Percentiles rank a stretch among this genome's conserved stretches.
Conservation (phyloP, 2,797 vertebrate genomes). For the Pygocentrus nattereri region DNA sequence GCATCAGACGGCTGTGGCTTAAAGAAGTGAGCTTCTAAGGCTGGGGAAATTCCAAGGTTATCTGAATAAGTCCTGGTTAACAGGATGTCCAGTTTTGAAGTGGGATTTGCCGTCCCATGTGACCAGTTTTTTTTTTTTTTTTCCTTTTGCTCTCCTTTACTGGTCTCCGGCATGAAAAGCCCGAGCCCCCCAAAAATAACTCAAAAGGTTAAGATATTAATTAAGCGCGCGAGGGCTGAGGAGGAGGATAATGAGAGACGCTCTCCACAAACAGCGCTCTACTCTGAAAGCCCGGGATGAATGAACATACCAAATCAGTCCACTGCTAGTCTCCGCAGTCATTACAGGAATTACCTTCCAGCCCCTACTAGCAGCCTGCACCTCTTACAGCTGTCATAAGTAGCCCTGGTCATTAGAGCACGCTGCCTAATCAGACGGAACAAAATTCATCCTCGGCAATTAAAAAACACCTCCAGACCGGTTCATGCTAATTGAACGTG, state of each 20-base stretch:
- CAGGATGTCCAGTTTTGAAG: slow-evolving; percentile 71
- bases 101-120: slow-evolving; percentile 62
- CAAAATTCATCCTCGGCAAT: slow-evolving; percentile 58
- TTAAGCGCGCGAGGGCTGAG: slow-evolving; percentile 56
- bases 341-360: slow-evolving; percentile 63
- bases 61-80: slow-evolving; percentile 70
- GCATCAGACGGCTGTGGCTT: slow-evolving; percentile 55
- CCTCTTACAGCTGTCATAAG: slow-evolving; percentile 57
- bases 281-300: slow-evolving; percentile 50
- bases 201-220: slow-evolving; percentile 68
- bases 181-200: slow-evolving; percentile 60
- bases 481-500: slow-evolving; percentile 50
- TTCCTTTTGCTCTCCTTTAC: slow-evolving; percentile 13
- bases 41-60: slow-evolving; percentile 64
- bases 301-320: slow-evolving; percentile 54
- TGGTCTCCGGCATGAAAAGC: slow-evolving; percentile 56
- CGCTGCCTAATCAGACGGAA: slow-evolving; percentile 55
- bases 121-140: slow-evolving; percentile 48
- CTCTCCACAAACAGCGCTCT: slow-evolving; percentile 57
- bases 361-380: slow-evolving; percentile 50
- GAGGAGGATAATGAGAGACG: slow-evolving; percentile 59
- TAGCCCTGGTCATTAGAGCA: slow-evolving; percentile 61
- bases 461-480: slow-evolving; percentile 57
- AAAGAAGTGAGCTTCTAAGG: slow-evolving; percentile 63
- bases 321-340: slow-evolving; percentile 56